A percentile compares a stretch with the other conserved stretches of the same genome.
Evolutionary conservation across 2,797 vertebrate species (phyloP).

Genomic region (Muscicapa comitata): DNA sequence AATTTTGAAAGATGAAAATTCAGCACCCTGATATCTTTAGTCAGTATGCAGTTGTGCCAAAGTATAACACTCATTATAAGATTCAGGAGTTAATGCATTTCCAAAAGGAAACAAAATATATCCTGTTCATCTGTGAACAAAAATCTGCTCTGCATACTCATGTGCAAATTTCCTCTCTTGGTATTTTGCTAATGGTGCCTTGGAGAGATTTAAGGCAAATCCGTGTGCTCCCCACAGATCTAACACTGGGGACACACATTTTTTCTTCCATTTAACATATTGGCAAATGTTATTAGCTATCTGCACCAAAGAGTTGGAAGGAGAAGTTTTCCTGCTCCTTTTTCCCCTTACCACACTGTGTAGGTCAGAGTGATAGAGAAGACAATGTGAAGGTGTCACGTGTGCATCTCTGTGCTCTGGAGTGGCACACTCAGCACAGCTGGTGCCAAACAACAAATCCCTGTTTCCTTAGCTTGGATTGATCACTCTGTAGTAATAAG

Average conservation of each 20-base stretch:
- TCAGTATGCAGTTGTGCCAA: neutral
- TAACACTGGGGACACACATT: accelerated
- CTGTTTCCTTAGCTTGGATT: neutral
- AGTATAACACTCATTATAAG: neutral
- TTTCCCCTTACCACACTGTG: neutral
- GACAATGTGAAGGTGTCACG: neutral
- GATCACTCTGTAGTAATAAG: neutral
- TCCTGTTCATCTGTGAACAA: neutral
- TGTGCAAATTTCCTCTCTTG: neutral
- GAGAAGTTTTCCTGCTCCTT: neutral
- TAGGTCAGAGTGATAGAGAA: neutral
- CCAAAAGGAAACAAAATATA: neutral
- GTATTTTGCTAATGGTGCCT: neutral
- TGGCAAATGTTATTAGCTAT: neutral
- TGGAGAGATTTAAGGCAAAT: neutral
- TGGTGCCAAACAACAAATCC: neutral
- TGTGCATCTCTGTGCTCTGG: accelerated
- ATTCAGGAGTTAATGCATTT: neutral
- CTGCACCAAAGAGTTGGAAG: neutral
- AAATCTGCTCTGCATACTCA: neutral
- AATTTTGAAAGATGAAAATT: neutral
- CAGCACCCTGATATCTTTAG: neutral
- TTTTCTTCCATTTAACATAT: neutral
- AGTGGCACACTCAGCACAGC: accelerated
- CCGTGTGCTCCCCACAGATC: neutral